Evolutionary conservation across 2,888 invertebrate species (phyloP).

Genomic region (Sinotaia quadrata): DNA sequence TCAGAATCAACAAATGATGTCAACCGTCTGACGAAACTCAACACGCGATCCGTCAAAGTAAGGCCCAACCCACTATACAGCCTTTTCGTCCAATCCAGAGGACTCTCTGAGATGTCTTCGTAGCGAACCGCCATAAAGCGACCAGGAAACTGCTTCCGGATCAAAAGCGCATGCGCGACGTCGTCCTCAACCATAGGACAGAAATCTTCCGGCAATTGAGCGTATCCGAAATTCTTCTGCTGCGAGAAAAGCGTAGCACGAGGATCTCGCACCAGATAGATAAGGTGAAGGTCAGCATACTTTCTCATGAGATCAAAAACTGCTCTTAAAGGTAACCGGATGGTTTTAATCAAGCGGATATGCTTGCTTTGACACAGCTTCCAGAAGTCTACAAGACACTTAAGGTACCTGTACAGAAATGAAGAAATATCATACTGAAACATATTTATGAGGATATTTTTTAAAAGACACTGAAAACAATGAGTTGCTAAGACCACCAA

Average conservation of each 20-base stretch:
- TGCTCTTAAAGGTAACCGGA: slow-evolving; percentile 19
- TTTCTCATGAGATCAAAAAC: slow-evolving; percentile 6
- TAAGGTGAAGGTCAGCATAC: slow-evolving; percentile 10
- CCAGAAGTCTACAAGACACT: slow-evolving; percentile 26
- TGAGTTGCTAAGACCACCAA: too few species aligned
- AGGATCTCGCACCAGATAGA: slow-evolving; percentile 25
- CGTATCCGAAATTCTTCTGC: slow-evolving; percentile 4
- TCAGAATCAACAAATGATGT: background rate
- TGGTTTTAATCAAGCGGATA: background rate
- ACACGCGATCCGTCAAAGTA: background rate
- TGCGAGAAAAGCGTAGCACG: slow-evolving; percentile 19
- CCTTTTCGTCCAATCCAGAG: slow-evolving; percentile 5
- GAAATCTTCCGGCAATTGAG: background rate
- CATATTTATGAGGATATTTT: too few species aligned
- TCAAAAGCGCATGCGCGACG: slow-evolving; percentile 7
- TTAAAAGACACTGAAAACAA: too few species aligned
- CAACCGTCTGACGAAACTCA: background rate
- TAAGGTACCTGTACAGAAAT: too few species aligned
- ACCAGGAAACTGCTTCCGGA: slow-evolving; percentile 12
- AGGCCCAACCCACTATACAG: slow-evolving; percentile 5
- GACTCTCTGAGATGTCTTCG: slow-evolving; percentile 19
- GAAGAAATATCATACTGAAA: too few species aligned
- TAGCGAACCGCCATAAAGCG: slow-evolving; percentile 13
- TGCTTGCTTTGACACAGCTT: background rate
- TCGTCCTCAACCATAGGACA: slow-evolving; percentile 18